A percentile compares a stretch with the other conserved stretches of the same genome.
phyloP scores from a whole-genome alignment of 2,888 invertebrate species.

The Acleris cristana region DNA sequence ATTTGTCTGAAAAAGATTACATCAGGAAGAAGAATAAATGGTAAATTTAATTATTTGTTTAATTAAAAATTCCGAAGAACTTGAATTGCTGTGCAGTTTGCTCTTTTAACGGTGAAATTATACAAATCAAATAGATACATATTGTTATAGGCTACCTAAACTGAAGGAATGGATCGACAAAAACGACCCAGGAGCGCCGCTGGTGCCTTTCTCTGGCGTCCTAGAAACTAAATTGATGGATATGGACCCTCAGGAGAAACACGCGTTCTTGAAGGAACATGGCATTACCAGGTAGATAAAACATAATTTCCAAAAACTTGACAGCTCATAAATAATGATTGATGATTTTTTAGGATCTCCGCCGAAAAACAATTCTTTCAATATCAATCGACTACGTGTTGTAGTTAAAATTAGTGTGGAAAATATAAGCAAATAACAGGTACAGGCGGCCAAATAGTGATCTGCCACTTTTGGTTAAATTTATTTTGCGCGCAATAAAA shows the following conservation, averaged over 20 bases:
- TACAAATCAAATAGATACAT: too few relatives aligned
- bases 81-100: too few relatives aligned
- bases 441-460: too few relatives aligned
- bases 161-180: conserved; percentile 99
- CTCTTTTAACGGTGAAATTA: too few relatives aligned
- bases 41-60: conserved; percentile 76
- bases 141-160: conserved; percentile 91
- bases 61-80: neutral
- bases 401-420: too few relatives aligned
- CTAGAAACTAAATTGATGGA: conserved; percentile 94
- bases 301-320: neutral
- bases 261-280: conserved; percentile 92
- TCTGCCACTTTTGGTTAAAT: too few relatives aligned
- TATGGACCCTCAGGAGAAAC: conserved; percentile 90
- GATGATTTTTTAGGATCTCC: too few relatives aligned
- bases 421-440: too few relatives aligned
- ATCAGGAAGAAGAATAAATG: conserved; percentile 99
- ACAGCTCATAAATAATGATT: too few relatives aligned
- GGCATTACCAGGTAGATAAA: conserved; percentile 88
- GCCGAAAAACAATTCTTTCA: too few relatives aligned
- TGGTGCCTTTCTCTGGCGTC: conserved; percentile 98
- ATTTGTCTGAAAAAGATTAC: conserved; percentile 98
- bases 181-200: conserved; percentile 95
- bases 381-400: too few relatives aligned
- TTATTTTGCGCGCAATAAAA: too few relatives aligned